Evolutionary conservation across 2,113 vertebrate genomes (phyloP).

Genomic region (Dunckerocampus dactyliophorus): DNA sequence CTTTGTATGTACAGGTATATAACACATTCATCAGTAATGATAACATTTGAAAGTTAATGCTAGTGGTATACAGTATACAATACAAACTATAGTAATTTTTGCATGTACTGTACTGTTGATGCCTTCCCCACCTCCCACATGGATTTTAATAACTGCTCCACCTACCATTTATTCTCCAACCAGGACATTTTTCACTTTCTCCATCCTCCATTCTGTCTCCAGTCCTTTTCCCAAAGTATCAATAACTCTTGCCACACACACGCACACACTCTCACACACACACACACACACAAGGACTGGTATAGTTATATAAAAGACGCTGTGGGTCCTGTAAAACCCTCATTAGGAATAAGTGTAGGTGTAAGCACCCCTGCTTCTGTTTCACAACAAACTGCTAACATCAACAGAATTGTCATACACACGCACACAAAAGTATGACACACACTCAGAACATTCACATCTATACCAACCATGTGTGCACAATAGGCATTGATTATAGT

Average conservation of each 20-base stretch:
- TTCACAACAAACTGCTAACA: conserved; percentile 59
- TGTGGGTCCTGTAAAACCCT: conserved; percentile 69
- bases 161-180: conserved; percentile 40
- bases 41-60: not conserved
- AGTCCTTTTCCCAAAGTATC: conserved; percentile 54
- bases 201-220: conserved; percentile 41
- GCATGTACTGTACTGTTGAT: not conserved
- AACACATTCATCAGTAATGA: not conserved
- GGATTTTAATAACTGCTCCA: conserved; percentile 64
- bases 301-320: conserved; percentile 64
- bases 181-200: conserved; percentile 39
- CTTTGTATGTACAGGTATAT: too few relatives aligned
- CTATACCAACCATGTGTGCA: conserved; percentile 10
- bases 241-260: conserved; percentile 53
- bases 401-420: conserved; percentile 45
- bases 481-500: conserved; percentile 8
- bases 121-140: conserved; percentile 32
- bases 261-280: conserved; percentile 12
- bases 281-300: conserved; percentile 32
- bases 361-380: conserved; percentile 56
- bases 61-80: not conserved
- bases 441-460: not conserved
- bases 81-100: not conserved
- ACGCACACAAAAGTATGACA: conserved; percentile 18
- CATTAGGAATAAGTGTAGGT: conserved; percentile 66